phyloP scores from a whole-genome alignment of 2,888 invertebrate genomes.

The Lymantria monacha region DNA sequence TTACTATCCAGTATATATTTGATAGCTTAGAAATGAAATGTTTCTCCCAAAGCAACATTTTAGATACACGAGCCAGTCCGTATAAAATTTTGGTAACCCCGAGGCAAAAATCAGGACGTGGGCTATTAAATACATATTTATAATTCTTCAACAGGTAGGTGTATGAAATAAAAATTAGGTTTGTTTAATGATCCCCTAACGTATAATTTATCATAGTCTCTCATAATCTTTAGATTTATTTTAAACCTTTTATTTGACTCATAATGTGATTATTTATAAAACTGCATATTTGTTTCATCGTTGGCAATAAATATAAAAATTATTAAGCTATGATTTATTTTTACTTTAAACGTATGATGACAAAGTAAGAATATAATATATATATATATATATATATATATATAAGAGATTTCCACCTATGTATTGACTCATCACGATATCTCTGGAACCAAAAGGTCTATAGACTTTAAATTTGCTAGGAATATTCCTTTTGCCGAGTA shows the following conservation, averaged over 20 bases:
- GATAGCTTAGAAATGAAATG: too few species aligned
- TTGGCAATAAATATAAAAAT: background rate
- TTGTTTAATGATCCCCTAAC: slow-evolving; percentile 46
- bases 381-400: too few species aligned
- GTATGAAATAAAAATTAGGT: slow-evolving; percentile 43
- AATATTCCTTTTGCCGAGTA: too few species aligned
- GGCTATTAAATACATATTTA: slow-evolving; percentile 51
- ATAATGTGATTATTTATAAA: slow-evolving; percentile 10
- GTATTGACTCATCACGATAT: too few species aligned
- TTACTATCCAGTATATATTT: too few species aligned
- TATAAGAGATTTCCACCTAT: too few species aligned
- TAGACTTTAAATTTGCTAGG: too few species aligned
- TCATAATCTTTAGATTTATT: slow-evolving; percentile 40
- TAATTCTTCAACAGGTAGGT: slow-evolving; percentile 43
- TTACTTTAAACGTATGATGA: too few species aligned
- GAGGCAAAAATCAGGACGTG: slow-evolving; percentile 42
- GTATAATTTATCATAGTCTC: slow-evolving; percentile 47
- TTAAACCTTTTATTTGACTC: slow-evolving; percentile 22
- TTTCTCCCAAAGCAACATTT: slow-evolving; percentile 33
- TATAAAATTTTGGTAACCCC: slow-evolving; percentile 31
- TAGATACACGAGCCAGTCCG: slow-evolving; percentile 21
- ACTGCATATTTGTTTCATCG: slow-evolving; percentile 3
- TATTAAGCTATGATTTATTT: slow-evolving; percentile 5
- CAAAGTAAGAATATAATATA: too few species aligned
- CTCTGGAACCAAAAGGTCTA: too few species aligned